phyloP scores from a whole-genome alignment of 2,888 invertebrate species.

The Aspidapion aeneum region DNA sequence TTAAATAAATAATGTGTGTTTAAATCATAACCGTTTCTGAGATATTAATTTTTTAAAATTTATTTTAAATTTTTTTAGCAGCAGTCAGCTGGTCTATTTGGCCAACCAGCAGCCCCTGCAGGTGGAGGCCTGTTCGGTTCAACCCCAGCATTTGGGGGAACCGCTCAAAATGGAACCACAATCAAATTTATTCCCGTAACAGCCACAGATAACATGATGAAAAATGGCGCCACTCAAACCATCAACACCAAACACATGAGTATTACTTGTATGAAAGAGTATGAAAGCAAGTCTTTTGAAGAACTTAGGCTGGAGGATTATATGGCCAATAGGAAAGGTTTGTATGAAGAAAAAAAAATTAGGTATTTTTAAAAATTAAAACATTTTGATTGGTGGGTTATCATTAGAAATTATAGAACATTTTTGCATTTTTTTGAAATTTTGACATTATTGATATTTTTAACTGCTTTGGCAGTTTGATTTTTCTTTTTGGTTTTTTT shows the following conservation, averaged over 20 bases:
- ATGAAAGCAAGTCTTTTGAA: constrained; percentile 91
- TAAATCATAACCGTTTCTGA: no score
- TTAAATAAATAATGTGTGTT: no score
- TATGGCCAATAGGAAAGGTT: constrained; percentile 80
- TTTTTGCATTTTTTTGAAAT: no score
- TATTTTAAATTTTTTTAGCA: no score
- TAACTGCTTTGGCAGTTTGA: not conserved
- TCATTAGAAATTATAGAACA: no score
- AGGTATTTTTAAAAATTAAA: no score
- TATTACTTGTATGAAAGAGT: constrained; percentile 98
- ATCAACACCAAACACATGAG: constrained; percentile 95
- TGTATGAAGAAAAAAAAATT: not conserved
- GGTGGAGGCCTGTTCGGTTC: constrained; percentile 62
- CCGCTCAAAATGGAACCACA: constrained; percentile 60
- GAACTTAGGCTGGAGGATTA: constrained; percentile 95
- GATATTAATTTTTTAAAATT: no score
- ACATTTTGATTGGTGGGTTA: no score
- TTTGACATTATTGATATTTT: not conserved
- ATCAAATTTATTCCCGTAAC: constrained; percentile 84
- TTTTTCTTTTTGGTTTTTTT: not conserved
- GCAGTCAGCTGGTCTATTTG: constrained; percentile 41
- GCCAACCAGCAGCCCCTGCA: constrained; percentile 49
- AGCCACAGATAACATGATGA: constrained; percentile 89
- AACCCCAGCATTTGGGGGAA: constrained; percentile 51
- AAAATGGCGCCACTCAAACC: constrained; percentile 77